Evolutionary conservation across 2,797 vertebrate species (phyloP), one percentile per base, ranked within the genome.

Genomic region (Petrocephalus schoutedeni): DNA sequence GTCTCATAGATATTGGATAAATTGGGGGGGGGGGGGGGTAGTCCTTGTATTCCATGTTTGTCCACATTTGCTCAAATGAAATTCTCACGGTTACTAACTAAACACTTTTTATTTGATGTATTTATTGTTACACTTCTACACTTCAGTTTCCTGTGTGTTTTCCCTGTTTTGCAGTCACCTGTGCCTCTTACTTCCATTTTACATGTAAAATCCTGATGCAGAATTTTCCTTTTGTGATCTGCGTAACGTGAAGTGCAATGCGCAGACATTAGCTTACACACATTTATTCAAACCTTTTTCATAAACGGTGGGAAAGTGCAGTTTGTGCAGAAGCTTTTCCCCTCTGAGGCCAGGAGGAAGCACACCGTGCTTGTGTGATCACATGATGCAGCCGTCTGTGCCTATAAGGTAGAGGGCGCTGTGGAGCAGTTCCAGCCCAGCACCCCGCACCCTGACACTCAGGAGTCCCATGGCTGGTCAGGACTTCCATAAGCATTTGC

Each of bases 21-120:
- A 83, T 88, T 77, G 56, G 23, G 12, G 21, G 9, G 41, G 7
- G 45, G n/a, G 23, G 28, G 23, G 16, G 4, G 86, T 85, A 8
- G 2, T 56, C 32, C 23, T 36, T 36, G 12, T 71, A 12, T 36
- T 71, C 4, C 28, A 14, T 90, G 23, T 77, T 87, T 9, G 71
- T 86, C 87, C 89, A 58, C 85, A 90, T 91, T 90, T 86, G 80
- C 87, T 64, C 87, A 89, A 86, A 89, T 89, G 56, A 90, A 67
- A 86, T 74, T 51, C 80, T 53, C 82, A 86, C 67, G 84, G 89
- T 89, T 83, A 6, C 9, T 83, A 51, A 53, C 8, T 23, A n/a
- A 6, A 21, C 19, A 45, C 41, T 10, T 80, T 53, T 83, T 12
- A 21, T 82, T 82, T 9, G n/a, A 19, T 45, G 9, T 12, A n/a